Conservation (phyloP, 2,888 invertebrate species). For the Lepidonotus clava region DNA sequence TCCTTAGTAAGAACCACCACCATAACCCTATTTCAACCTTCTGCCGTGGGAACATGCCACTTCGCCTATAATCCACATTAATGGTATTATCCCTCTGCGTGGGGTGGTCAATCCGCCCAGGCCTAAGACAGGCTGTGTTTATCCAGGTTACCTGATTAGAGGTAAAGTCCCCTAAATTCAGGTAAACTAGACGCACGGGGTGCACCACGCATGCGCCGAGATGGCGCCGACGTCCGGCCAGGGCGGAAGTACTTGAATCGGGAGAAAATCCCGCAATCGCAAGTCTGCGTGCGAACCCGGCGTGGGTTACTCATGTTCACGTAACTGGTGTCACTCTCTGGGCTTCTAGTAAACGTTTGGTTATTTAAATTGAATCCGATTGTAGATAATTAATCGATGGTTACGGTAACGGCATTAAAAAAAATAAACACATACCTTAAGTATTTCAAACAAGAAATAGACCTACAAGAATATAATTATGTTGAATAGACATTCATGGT, state of each 20-base stretch:
- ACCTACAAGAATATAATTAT: too few species aligned
- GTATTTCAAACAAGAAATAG: too few species aligned
- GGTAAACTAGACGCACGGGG: background rate
- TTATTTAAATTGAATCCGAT: too few species aligned
- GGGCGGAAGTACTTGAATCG: slow-evolving; percentile 3
- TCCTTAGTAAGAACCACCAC: too few species aligned
- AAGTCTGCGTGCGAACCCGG: background rate
- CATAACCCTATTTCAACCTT: too few species aligned
- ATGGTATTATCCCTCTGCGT: background rate
- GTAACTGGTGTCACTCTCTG: slow-evolving; percentile 11
- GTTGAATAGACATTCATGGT: too few species aligned
- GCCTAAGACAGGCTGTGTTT: background rate
- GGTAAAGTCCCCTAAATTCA: slow-evolving; percentile 10
- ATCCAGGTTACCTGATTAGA: background rate
- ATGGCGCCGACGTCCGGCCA: background rate
- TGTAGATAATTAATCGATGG: too few species aligned
- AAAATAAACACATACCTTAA: too few species aligned
- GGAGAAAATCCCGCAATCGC: background rate
- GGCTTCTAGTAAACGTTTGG: too few species aligned
- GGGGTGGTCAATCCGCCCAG: background rate
- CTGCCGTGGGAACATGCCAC: slow-evolving; percentile 18
- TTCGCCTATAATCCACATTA: background rate
- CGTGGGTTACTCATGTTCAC: background rate
- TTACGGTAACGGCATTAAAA: too few species aligned
- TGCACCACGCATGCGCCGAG: background rate